These are phyloP conservation scores for Dysdera silvatica DNA, from an alignment of 1,140 invertebrate genomes.

Conservation along the genomic window DNA sequence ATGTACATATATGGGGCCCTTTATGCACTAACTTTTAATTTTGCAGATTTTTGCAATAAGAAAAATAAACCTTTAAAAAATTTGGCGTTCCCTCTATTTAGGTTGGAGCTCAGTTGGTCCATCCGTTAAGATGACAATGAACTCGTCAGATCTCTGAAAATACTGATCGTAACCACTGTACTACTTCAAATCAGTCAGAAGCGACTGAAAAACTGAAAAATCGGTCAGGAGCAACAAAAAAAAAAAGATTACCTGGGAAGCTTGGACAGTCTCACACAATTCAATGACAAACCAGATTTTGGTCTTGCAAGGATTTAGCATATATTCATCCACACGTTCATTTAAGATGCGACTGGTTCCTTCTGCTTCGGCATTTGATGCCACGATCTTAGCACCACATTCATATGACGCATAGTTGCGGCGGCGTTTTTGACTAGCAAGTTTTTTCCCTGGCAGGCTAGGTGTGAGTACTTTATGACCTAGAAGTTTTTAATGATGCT, in stretches of 20 bases:
- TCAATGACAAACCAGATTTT: slow-evolving; percentile 92
- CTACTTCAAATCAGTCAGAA: too few relatives aligned
- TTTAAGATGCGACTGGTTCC: slow-evolving; percentile 70
- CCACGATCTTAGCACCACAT: slow-evolving; percentile 93
- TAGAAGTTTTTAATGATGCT: not conserved
- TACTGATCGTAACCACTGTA: too few relatives aligned
- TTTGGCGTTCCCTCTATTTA: too few relatives aligned
- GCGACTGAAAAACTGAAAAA: too few relatives aligned
- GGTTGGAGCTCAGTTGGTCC: too few relatives aligned
- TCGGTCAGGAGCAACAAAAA: too few relatives aligned
- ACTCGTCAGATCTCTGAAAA: too few relatives aligned
- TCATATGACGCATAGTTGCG: slow-evolving; percentile 92
- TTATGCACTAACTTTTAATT: too few relatives aligned
- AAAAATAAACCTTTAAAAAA: too few relatives aligned
- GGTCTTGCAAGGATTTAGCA: slow-evolving; percentile 83
- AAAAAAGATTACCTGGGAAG: slow-evolving; percentile 57
- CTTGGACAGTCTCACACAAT: slow-evolving; percentile 93
- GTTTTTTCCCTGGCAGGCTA: slow-evolving; percentile 30
- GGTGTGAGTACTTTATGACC: slow-evolving; percentile 20
- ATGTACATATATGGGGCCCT: too few relatives aligned
- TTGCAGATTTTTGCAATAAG: too few relatives aligned
- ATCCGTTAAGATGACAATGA: too few relatives aligned
- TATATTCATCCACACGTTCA: slow-evolving; percentile 88
- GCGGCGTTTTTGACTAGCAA: slow-evolving; percentile 33
- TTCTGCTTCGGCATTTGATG: slow-evolving; percentile 80